phyloP scores from a whole-genome alignment of 2,888 invertebrate species.

The Mesoligia furuncula region DNA sequence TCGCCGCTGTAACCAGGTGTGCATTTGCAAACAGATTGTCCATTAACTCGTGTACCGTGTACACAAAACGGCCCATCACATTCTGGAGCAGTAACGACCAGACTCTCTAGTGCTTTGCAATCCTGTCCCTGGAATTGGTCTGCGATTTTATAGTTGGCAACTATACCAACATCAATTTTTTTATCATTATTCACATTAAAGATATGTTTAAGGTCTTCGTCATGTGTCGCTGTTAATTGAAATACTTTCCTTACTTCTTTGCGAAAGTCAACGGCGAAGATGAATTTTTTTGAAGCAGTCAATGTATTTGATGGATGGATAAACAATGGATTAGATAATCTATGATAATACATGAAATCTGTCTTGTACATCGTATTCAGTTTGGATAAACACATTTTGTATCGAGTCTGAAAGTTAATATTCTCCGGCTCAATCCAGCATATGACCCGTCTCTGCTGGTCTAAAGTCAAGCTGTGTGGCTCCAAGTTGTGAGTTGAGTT shows the following conservation, averaged over 20 bases:
- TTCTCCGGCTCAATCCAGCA: background rate
- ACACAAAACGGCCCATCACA: background rate
- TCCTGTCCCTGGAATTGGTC: background rate
- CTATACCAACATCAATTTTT: background rate
- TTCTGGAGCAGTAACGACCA: background rate
- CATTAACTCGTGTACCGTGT: background rate
- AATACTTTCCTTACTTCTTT: accelerated
- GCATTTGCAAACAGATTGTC: constrained; percentile 5
- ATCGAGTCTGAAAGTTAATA: too few species aligned
- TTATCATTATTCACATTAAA: too few species aligned
- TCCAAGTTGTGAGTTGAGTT: background rate
- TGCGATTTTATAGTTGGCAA: constrained; percentile 5
- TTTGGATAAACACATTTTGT: too few species aligned
- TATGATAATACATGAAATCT: accelerated
- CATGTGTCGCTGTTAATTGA: too few species aligned
- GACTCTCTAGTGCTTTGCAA: background rate
- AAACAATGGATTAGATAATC: accelerated
- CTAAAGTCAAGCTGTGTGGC: background rate
- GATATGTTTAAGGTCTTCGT: too few species aligned
- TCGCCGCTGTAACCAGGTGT: constrained; percentile 3
- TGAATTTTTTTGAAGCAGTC: background rate
- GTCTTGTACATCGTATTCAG: background rate
- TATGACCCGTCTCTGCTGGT: background rate
- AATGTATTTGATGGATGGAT: background rate
- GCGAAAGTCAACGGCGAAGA: background rate